Percentiles rank a stretch among this genome's conserved stretches.
These are phyloP conservation scores for Chironomus tentans DNA, from an alignment of 2,888 invertebrate genomes.

Conservation along the genomic window DNA sequence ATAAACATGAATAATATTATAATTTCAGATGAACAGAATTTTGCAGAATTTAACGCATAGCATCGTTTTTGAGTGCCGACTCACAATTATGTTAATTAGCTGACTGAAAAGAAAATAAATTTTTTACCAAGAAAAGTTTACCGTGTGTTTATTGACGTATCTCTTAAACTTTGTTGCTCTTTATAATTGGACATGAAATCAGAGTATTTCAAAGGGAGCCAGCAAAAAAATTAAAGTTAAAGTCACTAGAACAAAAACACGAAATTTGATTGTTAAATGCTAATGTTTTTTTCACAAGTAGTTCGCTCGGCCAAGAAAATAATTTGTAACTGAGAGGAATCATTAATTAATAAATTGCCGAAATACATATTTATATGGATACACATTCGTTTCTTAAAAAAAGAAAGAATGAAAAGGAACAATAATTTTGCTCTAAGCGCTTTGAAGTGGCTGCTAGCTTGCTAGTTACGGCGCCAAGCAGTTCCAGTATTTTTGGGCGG, in stretches of 20 bases:
- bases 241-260: background rate
- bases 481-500: constrained; percentile 16
- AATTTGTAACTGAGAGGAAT: background rate
- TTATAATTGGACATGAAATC: constrained; percentile 3
- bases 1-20: background rate
- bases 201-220: background rate
- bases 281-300: background rate
- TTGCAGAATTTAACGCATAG: background rate
- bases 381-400: background rate
- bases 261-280: background rate
- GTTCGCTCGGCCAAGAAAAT: background rate
- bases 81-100: constrained; percentile 26
- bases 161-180: constrained; percentile 14
- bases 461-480: constrained; percentile 22
- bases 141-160: constrained; percentile 23
- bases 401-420: background rate
- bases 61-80: background rate
- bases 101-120: constrained; percentile 3
- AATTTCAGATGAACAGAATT: background rate
- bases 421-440: constrained; percentile 4
- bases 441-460: constrained; percentile 12
- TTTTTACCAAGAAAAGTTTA: constrained; percentile 23
- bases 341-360: constrained; percentile 2
- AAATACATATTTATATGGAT: background rate
- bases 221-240: background rate